A percentile compares a stretch with the other conserved stretches of the same genome.
Conservation (phyloP, 2,113 vertebrate species). For the Phyllopteryx taeniolatus region DNA sequence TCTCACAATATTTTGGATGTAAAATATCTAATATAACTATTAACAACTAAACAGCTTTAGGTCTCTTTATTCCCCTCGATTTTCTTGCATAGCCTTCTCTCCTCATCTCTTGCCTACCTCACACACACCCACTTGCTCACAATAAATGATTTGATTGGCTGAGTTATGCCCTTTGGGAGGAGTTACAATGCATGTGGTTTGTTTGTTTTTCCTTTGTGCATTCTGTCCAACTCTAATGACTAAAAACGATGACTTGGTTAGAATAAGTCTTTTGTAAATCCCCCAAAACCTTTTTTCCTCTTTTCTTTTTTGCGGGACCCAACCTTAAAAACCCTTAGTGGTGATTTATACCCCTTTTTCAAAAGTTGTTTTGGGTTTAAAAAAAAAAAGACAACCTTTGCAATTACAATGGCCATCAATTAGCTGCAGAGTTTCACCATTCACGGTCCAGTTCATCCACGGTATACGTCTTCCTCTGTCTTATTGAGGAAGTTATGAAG, state of each 20-base stretch:
- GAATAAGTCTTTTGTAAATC: neutral
- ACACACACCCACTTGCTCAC: neutral
- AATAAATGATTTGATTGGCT: neutral
- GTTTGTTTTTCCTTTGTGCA: neutral
- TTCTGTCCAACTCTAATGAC: neutral
- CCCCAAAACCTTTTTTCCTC: neutral
- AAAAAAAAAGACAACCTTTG: too few species aligned
- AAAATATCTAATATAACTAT: neutral
- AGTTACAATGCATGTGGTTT: neutral
- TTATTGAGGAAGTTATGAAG: neutral
- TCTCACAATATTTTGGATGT: neutral
- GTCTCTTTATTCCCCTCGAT: too few species aligned
- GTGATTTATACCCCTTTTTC: too few species aligned
- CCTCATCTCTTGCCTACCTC: neutral
- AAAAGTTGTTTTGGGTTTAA: too few species aligned
- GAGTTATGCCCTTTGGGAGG: neutral
- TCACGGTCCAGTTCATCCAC: too few species aligned
- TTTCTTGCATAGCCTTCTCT: too few species aligned
- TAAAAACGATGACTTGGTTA: neutral
- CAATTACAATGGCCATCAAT: too few species aligned
- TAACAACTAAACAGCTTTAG: too few species aligned
- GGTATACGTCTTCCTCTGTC: neutral
- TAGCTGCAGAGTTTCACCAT: too few species aligned
- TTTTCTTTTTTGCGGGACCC: too few species aligned
- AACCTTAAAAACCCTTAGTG: too few species aligned